Base-by-base conservation (phyloP, 2,113 vertebrate genomes). In the Stigmatopora nigra region DNA sequence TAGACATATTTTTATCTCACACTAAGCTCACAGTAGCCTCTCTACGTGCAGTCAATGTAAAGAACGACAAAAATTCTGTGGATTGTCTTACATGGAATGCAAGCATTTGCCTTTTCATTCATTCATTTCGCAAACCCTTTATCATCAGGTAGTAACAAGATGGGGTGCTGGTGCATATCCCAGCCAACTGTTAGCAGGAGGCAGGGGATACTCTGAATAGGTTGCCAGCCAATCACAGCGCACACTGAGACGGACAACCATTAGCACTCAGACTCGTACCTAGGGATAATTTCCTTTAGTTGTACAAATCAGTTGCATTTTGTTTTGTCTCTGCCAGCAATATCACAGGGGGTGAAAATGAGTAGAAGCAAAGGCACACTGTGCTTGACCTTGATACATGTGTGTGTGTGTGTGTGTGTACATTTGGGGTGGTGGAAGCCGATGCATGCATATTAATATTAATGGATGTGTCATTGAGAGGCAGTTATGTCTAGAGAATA, bases 1-100 rank as follows among this genome's bases (percentile, higher is more conserved):
- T 78, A 81, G 85, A 85, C 83, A 80, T 84, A 81, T 83, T 83
- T 81, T 73, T 82, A 83, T 81, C 84, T 73, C 75, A 79, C 78
- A 73, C 71, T 61, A 64, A 68, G 73, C 73, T 66, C 73, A 53
- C 79, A 65, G 69, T 61, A 52, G 61, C 65, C 79, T 71, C 70
- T 67, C 75, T 64, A 71, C 79, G 69, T 70, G 82, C 81, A 82
- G 82, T 71, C 80, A 82, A 80, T 71, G 55, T 55, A 22, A 51
- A 36, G 63, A 73, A 59, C 55, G 36, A 72, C 68, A 76, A 70
- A 51, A 16, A 49, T 76, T 11, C 14, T 57, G 58, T 47, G 58
- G 65, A 68, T 75, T 72, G 75, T 79, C 70, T 79, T 31, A 20
- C 46, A n/a, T 16, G 38, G 71, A 79, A 77, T 57, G 35, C 51